Base-by-base conservation (phyloP, 2,113 vertebrate species). In the Hepsetus odoe region DNA sequence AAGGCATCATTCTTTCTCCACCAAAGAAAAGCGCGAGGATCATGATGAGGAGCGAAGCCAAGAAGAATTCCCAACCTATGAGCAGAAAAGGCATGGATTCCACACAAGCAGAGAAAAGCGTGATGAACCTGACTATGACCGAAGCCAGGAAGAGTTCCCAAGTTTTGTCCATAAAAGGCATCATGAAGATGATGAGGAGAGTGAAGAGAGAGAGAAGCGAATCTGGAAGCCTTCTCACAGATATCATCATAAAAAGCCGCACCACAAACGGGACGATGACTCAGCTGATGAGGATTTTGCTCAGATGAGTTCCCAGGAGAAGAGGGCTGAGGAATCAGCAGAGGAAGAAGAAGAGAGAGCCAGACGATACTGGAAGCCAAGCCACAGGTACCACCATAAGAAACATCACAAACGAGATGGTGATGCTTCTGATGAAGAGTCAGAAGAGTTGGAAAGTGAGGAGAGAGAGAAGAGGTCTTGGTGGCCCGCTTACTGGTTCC, bases 151-250 rank as follows among this genome's bases (percentile, higher is more conserved):
- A 73, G 77, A 72, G 0, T 84, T 82, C 26, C 80, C 83, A 77
- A 76, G 62, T 16, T 77, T 68, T 53, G 13, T 49, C 1, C 30
- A 74, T 33, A 85, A 85, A 77, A 72, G 80, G 65, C 59, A 59
- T 28, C 22, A 66, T 16, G 72, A 74, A 61, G 72, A 82, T 68
- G 67, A 79, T 3, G 56, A 75, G 18, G 51, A 79, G 16, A 70
- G 20, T 0, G 26, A 62, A 10, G 67, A 40, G 6, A 67, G 66
- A 46, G 58, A 77, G 77, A 75, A 79, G 66, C 80, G 81, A 0
- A 65, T 82, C 4, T 90, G 87, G 90, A 91, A 88, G 40, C 88
- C 89, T 2, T 79, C 80, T 6, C 89, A 87, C 28, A 64, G 84
- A 26, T 87, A 90, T 72, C 83, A 87, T 55, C 80, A 88, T 12